Percentiles rank a stretch among this genome's conserved stretches.
Conservation (phyloP, 2,113 vertebrate genomes). For the Ciconia maguari region DNA sequence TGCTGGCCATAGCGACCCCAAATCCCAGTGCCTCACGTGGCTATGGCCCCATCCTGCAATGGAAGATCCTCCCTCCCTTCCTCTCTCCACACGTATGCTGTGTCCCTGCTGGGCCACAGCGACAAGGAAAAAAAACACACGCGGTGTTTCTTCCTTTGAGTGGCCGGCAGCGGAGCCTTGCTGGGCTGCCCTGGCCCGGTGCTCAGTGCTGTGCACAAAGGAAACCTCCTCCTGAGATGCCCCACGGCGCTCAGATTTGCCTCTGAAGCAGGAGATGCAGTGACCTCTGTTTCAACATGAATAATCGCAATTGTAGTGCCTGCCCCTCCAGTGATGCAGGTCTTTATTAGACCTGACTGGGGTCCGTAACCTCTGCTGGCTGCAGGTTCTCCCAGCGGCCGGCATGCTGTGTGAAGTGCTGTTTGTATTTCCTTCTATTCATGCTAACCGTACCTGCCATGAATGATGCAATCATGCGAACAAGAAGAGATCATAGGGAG, state of each 20-base stretch:
- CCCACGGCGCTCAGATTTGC: neutral
- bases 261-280: neutral
- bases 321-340: conserved; percentile 32
- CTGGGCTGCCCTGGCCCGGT: neutral
- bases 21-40: rapidly evolving
- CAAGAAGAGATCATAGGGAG: neutral
- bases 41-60: rapidly evolving
- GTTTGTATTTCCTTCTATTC: conserved; percentile 36
- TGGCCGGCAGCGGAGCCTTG: neutral
- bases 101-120: neutral
- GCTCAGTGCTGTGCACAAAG: neutral
- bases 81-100: rapidly evolving
- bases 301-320: neutral
- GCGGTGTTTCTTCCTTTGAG: neutral
- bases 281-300: conserved; percentile 7
- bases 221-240: neutral
- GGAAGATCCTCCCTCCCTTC: neutral
- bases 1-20: neutral
- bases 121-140: neutral
- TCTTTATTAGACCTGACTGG: conserved; percentile 48
- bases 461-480: conserved; percentile 2
- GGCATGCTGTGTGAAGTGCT: neutral
- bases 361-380: conserved; percentile 31
- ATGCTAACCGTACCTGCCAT: neutral
- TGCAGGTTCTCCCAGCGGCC: neutral